Evolutionary conservation across 2,888 invertebrate species (phyloP).

Genomic region (Xylophagus ater): DNA sequence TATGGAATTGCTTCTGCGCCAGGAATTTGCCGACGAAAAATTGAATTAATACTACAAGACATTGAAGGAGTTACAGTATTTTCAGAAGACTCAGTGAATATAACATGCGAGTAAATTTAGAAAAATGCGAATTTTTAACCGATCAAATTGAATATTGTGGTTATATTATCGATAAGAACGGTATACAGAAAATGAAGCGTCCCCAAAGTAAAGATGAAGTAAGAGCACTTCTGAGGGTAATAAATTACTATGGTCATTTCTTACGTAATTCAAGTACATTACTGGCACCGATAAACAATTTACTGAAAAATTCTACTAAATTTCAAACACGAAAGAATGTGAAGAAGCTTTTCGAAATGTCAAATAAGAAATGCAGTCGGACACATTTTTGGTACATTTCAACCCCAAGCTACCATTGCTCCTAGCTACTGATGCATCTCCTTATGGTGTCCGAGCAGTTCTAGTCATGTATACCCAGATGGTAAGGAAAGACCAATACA

Average conservation of each 20-base stretch:
- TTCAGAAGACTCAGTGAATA: constrained; percentile 21
- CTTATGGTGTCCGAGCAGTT: constrained; percentile 25
- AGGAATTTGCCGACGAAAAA: constrained; percentile 26
- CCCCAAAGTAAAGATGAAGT: constrained; percentile 23
- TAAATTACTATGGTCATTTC: constrained; percentile 29
- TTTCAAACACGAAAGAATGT: constrained; percentile 22
- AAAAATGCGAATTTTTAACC: constrained; percentile 24
- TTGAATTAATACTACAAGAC: constrained; percentile 23
- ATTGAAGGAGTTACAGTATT: constrained; percentile 23
- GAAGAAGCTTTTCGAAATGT: constrained; percentile 20
- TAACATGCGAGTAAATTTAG: constrained; percentile 22
- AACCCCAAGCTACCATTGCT: constrained; percentile 22
- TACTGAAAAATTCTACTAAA: constrained; percentile 20
- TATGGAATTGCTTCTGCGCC: constrained; percentile 28
- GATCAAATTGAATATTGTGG: constrained; percentile 25
- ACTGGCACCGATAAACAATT: constrained; percentile 23
- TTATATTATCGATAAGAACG: constrained; percentile 25
- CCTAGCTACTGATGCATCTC: constrained; percentile 24
- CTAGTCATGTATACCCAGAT: constrained; percentile 26
- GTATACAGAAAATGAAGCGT: constrained; percentile 24
- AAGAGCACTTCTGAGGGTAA: constrained; percentile 24
- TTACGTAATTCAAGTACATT: constrained; percentile 23
- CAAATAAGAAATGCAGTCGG: constrained; percentile 22
- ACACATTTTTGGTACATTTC: constrained; percentile 22
- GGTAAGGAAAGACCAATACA: constrained; percentile 31